Conservation (phyloP, 2,888 invertebrate genomes). For the Phlogophora meticulosa region DNA sequence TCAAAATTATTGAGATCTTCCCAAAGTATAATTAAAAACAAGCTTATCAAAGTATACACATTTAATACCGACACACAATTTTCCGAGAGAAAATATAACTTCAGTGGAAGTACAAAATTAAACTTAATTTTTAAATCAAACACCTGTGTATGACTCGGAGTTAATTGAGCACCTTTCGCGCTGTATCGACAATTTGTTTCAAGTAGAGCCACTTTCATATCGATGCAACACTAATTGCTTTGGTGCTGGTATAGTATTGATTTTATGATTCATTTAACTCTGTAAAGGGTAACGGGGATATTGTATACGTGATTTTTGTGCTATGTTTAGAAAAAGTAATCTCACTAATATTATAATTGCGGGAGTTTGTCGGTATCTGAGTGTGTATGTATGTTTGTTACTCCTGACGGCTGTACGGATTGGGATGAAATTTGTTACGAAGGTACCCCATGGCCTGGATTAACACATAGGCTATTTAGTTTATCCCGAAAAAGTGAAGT, state of each 20-base stretch:
- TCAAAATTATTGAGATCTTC: too few relatives aligned
- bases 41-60: slow-evolving; percentile 7
- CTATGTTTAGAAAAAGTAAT: background rate
- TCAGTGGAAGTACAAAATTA: slow-evolving; percentile 41
- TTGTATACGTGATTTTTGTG: slow-evolving; percentile 15
- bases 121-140: slow-evolving; percentile 53
- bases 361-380: too few relatives aligned
- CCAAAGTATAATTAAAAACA: background rate
- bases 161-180: slow-evolving; percentile 69
- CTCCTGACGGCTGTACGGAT: too few relatives aligned
- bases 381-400: too few relatives aligned
- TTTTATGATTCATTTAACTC: slow-evolving; percentile 49
- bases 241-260: slow-evolving; percentile 44
- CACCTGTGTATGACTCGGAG: slow-evolving; percentile 68
- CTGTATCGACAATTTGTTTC: slow-evolving; percentile 58
- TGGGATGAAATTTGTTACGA: too few relatives aligned
- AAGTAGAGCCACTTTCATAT: slow-evolving; percentile 58
- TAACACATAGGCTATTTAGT: too few relatives aligned
- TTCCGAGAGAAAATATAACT: slow-evolving; percentile 24
- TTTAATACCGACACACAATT: slow-evolving; percentile 10
- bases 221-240: slow-evolving; percentile 59
- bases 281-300: slow-evolving; percentile 7
- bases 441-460: too few relatives aligned
- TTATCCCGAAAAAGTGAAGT: too few relatives aligned
- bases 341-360: too few relatives aligned